These are phyloP conservation scores for Heliopora coerulea DNA, from an alignment of 92 coral and sea anemone genomes.

Conservation along the genomic window DNA sequence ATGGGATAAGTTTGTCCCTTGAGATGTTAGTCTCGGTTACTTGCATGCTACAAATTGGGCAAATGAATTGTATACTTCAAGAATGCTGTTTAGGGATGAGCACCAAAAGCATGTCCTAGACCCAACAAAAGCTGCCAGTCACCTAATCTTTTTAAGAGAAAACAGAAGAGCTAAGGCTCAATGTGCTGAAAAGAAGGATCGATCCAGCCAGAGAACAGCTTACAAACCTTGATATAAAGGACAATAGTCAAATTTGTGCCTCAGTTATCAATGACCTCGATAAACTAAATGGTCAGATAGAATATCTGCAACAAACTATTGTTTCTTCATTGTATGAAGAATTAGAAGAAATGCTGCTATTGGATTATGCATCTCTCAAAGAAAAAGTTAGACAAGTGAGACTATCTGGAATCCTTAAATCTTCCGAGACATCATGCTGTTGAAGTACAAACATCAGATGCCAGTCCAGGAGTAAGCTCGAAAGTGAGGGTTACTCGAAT, in stretches of 20 bases:
- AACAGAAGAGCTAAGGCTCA: slow-evolving; percentile 19
- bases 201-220: slow-evolving; percentile 13
- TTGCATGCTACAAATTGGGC: too few species aligned
- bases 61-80: too few species aligned
- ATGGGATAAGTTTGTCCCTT: too few species aligned
- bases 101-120: slow-evolving; percentile 12
- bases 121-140: slow-evolving; percentile 4
- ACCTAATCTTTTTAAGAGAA: slow-evolving; percentile 14
- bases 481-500: slow-evolving; percentile 43
- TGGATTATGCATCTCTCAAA: slow-evolving; percentile 7
- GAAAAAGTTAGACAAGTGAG: slow-evolving; percentile 16
- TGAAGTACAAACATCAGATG: slow-evolving; percentile 52
- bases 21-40: too few species aligned
- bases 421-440: slow-evolving; percentile 30
- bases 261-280: slow-evolving; percentile 1
- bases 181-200: slow-evolving; percentile 10
- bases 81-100: too few species aligned
- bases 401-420: slow-evolving; percentile 1
- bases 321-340: background rate
- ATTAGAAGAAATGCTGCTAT: background rate
- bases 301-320: background rate
- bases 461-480: slow-evolving; percentile 39
- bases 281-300: slow-evolving; percentile 1
- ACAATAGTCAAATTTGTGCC: background rate
- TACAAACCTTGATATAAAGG: background rate